Evolutionary conservation across 2,888 invertebrate species (phyloP).

Genomic region (Netelia virgata): DNA sequence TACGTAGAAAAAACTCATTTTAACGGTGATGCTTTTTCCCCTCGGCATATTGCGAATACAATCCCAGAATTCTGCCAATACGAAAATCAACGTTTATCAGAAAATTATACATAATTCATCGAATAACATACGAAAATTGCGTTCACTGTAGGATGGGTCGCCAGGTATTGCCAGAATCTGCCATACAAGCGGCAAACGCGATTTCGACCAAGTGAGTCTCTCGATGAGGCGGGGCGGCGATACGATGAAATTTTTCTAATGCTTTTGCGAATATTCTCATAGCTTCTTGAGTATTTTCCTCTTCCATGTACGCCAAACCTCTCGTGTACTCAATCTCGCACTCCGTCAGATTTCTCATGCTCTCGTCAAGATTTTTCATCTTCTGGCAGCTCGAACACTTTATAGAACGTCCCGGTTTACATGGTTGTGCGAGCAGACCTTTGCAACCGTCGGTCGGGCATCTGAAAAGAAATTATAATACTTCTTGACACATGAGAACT

Average conservation of each 20-base stretch:
- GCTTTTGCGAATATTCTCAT: conserved; percentile 86
- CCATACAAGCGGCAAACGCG: conserved; percentile 88
- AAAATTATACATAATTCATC: too few relatives aligned
- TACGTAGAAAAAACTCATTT: too few relatives aligned
- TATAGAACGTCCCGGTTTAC: conserved; percentile 80
- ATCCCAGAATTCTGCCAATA: too few relatives aligned
- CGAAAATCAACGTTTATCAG: too few relatives aligned
- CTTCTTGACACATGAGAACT: neutral
- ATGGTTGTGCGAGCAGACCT: conserved; percentile 85
- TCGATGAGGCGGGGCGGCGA: conserved; percentile 89
- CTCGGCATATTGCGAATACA: too few relatives aligned
- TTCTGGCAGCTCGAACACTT: conserved; percentile 86
- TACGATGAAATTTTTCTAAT: conserved; percentile 87
- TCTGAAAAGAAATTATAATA: conserved; percentile 79
- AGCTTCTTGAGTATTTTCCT: conserved; percentile 86
- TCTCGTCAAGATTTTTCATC: conserved; percentile 85
- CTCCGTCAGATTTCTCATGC: conserved; percentile 83
- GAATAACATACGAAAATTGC: too few relatives aligned
- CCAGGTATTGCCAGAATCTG: conserved; percentile 86
- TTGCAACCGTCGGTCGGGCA: conserved; percentile 86
- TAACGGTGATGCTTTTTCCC: too few relatives aligned
- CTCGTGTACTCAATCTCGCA: conserved; percentile 86
- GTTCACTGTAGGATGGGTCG: conserved; percentile 24
- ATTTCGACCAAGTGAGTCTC: conserved; percentile 91
- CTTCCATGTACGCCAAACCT: conserved; percentile 86